Conservation (phyloP, 2,113 vertebrate genomes). For the Perca fluviatilis region DNA sequence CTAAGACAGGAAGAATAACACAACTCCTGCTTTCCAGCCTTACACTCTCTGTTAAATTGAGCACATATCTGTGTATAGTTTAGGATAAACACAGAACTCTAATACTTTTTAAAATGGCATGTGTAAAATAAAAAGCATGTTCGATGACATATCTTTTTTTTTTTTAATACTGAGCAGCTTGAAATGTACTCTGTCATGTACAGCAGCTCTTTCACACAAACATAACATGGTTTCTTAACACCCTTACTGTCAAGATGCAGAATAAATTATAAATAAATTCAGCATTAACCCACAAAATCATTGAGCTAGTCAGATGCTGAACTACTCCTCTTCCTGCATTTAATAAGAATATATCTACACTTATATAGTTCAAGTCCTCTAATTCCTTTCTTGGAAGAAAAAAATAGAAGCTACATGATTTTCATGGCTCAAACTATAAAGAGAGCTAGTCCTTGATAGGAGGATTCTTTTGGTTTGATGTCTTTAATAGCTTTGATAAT, state of each 20-base stretch:
- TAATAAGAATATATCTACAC: conserved; percentile 15
- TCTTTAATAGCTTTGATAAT: conserved; percentile 40
- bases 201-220: conserved; percentile 34
- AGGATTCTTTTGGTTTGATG: conserved; percentile 68
- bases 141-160: conserved; percentile 15
- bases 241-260: background rate
- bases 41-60: conserved; percentile 2
- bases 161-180: conserved; percentile 23
- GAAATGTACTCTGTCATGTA: conserved; percentile 8
- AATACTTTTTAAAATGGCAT: conserved; percentile 26
- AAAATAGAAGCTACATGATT: conserved; percentile 72
- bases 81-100: conserved; percentile 27
- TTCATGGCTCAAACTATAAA: conserved; percentile 45
- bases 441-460: conserved; percentile 49
- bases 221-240: background rate
- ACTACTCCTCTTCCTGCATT: conserved; percentile 22
- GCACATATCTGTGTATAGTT: conserved; percentile 6
- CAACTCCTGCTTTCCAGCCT: conserved; percentile 20
- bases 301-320: background rate
- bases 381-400: conserved; percentile 46
- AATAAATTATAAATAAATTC: background rate
- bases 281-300: background rate
- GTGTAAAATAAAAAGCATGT: conserved; percentile 32
- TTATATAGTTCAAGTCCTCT: conserved; percentile 49
- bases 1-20: conserved; percentile 17